Evolutionary conservation across 2,888 invertebrate species (phyloP), one percentile per base, ranked within the genome.

Genomic region (Leptinotarsa peninsularis): DNA sequence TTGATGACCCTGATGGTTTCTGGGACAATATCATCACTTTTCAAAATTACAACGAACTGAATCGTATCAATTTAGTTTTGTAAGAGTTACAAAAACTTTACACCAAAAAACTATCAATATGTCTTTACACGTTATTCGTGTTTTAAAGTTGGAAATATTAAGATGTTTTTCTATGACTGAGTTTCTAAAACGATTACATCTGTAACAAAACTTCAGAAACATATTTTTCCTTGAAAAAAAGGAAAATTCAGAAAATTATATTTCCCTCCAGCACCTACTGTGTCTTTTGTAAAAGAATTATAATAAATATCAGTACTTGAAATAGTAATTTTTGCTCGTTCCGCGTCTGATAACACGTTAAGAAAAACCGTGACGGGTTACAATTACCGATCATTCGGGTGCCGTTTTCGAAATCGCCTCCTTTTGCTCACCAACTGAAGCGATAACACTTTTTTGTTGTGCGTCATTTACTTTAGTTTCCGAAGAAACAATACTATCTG

Each of bases 311-410:
- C 76, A 76, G 73, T 70, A 66, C 71, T 49, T 70, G 71, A 43
- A 76, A 73, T 71, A 75, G 72, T 72, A 75, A 78, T 73, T 78
- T 78, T 78, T 78, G 78, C 78, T 78, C 78, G 78, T 52, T 74
- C 54, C 69, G 67, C 60, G 66, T 66, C 56, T 18, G 50, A 54
- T 43, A 70, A 68, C 14, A 67, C 52, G 70, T 79, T 74, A 73
- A 73, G 72, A 76, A 73, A 71, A 75, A 74, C 78, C 77, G 78
- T 79, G 78, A 73, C 76, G 75, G 78, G 79, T 77, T 56, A 86
- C 86, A 81, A 86, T 86, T 80, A 86, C 85, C 78, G 86, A 85
- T 86, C 86, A 86, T 85, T 86, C 85, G 49, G 85, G 83, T 66
- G 84, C 82, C 72, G 82, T 84, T 78, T 84, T 84, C 78, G 81